These are phyloP conservation scores for Gavialis gangeticus DNA, from an alignment of 2,113 vertebrate species.

Conservation along the genomic window DNA sequence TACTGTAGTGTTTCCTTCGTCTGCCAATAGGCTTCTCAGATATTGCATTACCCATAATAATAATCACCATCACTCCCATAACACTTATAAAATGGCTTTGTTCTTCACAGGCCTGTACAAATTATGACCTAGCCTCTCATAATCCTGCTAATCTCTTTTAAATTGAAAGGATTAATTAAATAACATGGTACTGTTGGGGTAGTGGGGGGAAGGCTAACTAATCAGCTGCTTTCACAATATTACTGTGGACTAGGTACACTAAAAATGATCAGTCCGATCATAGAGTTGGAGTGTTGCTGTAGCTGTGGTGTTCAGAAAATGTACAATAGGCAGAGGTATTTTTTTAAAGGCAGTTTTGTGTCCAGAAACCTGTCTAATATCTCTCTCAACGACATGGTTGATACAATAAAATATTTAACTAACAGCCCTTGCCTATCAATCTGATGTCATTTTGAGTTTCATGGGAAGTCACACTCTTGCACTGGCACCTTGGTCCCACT, in stretches of 20 bases:
- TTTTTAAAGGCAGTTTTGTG: too few species aligned
- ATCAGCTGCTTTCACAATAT: not conserved
- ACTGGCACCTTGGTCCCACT: not conserved
- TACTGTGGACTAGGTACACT: not conserved
- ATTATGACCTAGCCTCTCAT: slow-evolving; percentile 31
- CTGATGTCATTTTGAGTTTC: not conserved
- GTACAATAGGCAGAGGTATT: too few species aligned
- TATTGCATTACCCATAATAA: not conserved
- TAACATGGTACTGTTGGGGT: not conserved
- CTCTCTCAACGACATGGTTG: too few species aligned
- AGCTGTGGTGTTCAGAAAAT: too few species aligned
- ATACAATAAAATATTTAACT: too few species aligned
- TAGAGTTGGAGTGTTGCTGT: too few species aligned
- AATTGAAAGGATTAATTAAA: slow-evolving; percentile 25
- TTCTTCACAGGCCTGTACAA: slow-evolving; percentile 6
- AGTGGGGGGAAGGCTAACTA: slow-evolving; percentile 27
- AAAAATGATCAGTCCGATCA: not conserved
- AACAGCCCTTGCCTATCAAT: not conserved
- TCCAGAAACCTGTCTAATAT: too few species aligned
- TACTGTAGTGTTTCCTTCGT: not conserved
- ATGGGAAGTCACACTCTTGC: not conserved
- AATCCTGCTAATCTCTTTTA: slow-evolving; percentile 24
- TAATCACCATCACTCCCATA: not conserved
- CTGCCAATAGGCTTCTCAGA: not conserved
- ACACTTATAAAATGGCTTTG: not conserved